Base-by-base conservation (phyloP, 2,888 invertebrate species). In the Acanthacorydalis orientalis region DNA sequence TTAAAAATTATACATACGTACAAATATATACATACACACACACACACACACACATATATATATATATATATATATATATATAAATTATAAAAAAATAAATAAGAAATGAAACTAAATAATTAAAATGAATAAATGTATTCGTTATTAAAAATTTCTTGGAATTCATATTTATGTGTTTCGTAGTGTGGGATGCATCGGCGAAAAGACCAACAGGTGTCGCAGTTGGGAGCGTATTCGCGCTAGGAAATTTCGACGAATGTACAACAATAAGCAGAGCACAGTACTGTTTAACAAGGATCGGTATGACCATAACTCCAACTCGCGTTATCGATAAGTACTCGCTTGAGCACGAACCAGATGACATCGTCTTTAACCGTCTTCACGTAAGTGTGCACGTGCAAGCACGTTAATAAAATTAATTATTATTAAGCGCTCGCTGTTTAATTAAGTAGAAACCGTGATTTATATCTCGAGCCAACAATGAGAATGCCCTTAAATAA, bases 211-310 rank as follows among this genome's bases (percentile, higher is more conserved):
- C 68, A 44, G 77, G 77, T 1, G 59, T 75, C 10, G 58, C 77
- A 1, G 69, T 70, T 39, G 78, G 75, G 0, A 75, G 69, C 55
- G 62, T 67, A 1, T 75, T 68, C 54, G 75, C 78, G 52, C 62
- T 77, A 50, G 78, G 78, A 0, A 71, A 77, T 58, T 78, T 72
- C 54, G 76, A 77, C 53, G 74, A 78, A 57, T 78, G 78, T 52
- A 48, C 68, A 40, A 57, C 59, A 33, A 58, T 62, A 3, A 52
- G 57, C 50, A 62, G 62, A 2, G 67, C 68, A 2, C 64, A 67
- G 52, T 54, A 57, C 54, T 66, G 37, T 61, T 59, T 1, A 57
- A 58, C 3, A 49, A 65, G 4, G 50, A 55, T 44, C 51, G 64
- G 9, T 59, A 60, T 11, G 52, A 52, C 47, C 53, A 58, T 23